phyloP scores from a whole-genome alignment of 1,140 invertebrate genomes.

The Caenorhabditis remanei region DNA sequence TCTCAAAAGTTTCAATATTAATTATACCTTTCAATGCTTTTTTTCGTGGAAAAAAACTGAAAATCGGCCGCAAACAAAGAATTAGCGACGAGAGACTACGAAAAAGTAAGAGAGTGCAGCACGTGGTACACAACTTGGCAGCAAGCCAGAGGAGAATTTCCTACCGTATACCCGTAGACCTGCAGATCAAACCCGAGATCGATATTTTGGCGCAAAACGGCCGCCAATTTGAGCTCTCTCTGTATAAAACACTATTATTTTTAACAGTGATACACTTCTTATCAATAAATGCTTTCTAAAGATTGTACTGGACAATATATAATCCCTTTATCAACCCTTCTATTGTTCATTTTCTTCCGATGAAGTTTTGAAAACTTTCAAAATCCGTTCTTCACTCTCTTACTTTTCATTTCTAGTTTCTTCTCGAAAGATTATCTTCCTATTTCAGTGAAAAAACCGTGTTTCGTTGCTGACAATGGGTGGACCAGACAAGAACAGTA shows the following conservation, averaged over 20 bases:
- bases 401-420: neutral
- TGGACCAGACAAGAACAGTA: slow-evolving; percentile 35
- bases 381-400: neutral
- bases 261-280: neutral
- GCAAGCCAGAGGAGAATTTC: neutral
- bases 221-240: slow-evolving; percentile 47
- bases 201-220: slow-evolving; percentile 50
- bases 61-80: slow-evolving; percentile 38
- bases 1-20: too few species aligned
- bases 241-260: slow-evolving; percentile 11
- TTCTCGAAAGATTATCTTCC: neutral
- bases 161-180: slow-evolving; percentile 25
- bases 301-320: neutral
- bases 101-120: neutral
- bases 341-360: neutral
- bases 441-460: slow-evolving; percentile 46
- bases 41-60: neutral
- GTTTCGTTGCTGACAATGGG: slow-evolving; percentile 18
- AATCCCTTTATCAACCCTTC: neutral
- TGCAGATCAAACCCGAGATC: slow-evolving; percentile 46
- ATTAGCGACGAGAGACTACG: neutral
- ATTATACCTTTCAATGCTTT: neutral
- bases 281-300: neutral
- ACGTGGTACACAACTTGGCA: slow-evolving; percentile 27
- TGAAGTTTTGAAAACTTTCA: neutral